Conservation (phyloP, 2,797 vertebrate species). For the Rhodeus uyekii region DNA sequence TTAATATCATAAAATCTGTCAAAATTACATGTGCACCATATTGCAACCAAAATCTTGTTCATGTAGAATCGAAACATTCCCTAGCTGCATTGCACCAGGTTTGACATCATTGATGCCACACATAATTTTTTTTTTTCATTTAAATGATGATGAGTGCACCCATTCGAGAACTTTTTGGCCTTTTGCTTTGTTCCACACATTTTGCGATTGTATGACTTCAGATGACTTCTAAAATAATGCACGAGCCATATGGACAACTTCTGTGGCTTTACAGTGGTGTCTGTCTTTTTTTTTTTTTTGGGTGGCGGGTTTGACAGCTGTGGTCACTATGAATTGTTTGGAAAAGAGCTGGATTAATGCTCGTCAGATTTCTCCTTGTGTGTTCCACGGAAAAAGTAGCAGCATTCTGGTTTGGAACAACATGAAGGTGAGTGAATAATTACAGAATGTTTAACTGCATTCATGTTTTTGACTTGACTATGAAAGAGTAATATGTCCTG, state of each 20-base stretch:
- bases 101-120: not conserved
- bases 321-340: conserved; percentile 19
- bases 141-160: not conserved
- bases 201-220: not conserved
- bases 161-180: not conserved
- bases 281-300: not conserved
- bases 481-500: conserved; percentile 30
- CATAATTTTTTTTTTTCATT: not conserved
- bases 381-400: conserved; percentile 18
- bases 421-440: conserved; percentile 16
- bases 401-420: conserved; percentile 11
- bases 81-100: not conserved
- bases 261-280: not conserved
- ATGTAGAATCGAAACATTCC: not conserved
- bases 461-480: conserved; percentile 17
- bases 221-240: not conserved
- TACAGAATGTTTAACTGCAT: conserved; percentile 3
- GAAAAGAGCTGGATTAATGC: not conserved
- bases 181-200: not conserved
- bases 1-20: not conserved
- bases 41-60: not conserved
- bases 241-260: not conserved
- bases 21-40: not conserved
- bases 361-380: conserved; percentile 13
- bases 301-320: not conserved